Conservation (phyloP, 2,113 vertebrate species). For the Sceloporus tristichus region DNA sequence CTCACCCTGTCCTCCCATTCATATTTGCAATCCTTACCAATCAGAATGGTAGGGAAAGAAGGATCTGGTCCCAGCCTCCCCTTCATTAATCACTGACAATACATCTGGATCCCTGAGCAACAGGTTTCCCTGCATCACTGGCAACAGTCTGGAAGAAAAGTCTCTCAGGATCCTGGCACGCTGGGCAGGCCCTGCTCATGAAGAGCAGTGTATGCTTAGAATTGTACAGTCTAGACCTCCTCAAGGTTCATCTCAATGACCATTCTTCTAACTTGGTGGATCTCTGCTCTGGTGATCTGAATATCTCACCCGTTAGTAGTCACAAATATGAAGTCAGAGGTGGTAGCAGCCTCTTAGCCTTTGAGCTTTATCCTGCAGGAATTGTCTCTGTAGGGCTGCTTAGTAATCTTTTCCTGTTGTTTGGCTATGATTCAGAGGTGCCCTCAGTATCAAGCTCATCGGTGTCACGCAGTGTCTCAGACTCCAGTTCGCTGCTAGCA, state of each 20-base stretch:
- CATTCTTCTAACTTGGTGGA: neutral
- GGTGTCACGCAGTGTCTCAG: neutral
- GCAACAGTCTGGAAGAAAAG: neutral
- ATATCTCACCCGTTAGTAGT: neutral
- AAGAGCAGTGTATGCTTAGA: neutral
- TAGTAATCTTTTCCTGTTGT: neutral
- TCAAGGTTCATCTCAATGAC: neutral
- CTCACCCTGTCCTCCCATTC: neutral
- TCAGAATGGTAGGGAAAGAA: neutral
- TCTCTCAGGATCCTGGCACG: neutral
- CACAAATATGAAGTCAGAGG: neutral
- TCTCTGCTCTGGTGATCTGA: neutral
- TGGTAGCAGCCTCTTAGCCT: neutral
- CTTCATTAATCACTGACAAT: neutral
- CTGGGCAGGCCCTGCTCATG: neutral
- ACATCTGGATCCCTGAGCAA: neutral
- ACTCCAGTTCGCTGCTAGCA: fast-evolving
- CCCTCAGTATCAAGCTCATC: too few relatives aligned
- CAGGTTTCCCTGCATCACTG: neutral
- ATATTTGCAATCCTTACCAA: neutral
- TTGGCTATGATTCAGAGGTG: neutral
- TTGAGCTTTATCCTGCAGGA: neutral
- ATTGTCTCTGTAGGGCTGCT: neutral
- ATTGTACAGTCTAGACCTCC: neutral
- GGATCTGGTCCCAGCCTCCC: neutral